phyloP scores from a whole-genome alignment of 2,113 vertebrate genomes.

The Meleagris gallopavo region DNA sequence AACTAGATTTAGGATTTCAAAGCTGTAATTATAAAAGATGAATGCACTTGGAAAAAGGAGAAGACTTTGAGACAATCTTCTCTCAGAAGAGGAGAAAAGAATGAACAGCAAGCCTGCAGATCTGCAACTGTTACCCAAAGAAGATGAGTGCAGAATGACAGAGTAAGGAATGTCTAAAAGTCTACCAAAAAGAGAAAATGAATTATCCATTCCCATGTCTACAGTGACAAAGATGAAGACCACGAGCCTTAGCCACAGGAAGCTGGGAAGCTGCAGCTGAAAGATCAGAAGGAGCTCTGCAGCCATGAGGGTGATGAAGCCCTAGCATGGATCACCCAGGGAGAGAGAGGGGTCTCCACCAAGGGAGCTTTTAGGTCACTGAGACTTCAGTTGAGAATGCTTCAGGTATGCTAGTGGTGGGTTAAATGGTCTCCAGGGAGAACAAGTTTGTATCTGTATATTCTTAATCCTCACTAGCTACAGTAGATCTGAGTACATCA shows the following conservation, averaged over 20 bases:
- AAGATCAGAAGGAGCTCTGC: neutral
- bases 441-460: neutral
- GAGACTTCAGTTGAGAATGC: neutral
- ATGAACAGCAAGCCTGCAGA: fast-evolving
- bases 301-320: fast-evolving
- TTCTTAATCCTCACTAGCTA: neutral
- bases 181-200: neutral
- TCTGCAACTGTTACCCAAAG: neutral
- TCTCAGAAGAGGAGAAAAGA: neutral
- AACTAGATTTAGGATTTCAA: neutral
- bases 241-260: neutral
- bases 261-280: neutral
- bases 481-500: neutral
- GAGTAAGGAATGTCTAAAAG: neutral
- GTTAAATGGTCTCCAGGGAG: fast-evolving
- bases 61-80: neutral
- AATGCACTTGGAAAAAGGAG: neutral
- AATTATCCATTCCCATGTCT: neutral
- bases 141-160: neutral
- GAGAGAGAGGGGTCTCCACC: fast-evolving
- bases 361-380: neutral
- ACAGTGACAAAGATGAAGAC: neutral
- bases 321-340: fast-evolving
- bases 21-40: neutral
- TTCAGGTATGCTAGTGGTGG: neutral